Conservation (phyloP, 2,113 vertebrate genomes). For the Columba livia region DNA sequence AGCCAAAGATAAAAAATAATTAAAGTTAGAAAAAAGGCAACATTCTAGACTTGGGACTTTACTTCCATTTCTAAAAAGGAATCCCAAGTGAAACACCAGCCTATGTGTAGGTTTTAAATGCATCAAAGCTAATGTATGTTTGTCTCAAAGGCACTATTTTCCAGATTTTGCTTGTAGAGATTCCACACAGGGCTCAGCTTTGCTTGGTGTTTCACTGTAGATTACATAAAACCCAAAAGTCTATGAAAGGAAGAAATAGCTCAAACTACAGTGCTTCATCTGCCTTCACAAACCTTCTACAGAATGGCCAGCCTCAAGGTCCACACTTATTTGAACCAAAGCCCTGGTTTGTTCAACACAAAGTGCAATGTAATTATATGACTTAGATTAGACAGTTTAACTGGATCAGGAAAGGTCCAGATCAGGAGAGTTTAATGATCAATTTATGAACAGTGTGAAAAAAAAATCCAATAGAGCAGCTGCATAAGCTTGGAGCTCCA, state of each 20-base stretch:
- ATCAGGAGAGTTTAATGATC: background rate
- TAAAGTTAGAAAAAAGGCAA: background rate
- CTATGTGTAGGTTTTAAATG: background rate
- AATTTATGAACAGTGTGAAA: background rate
- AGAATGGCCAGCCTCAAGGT: background rate
- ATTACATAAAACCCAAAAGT: background rate
- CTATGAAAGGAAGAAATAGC: background rate
- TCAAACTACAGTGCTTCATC: background rate
- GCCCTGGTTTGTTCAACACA: background rate
- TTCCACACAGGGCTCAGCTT: background rate
- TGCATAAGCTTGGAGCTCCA: background rate
- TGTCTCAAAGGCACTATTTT: background rate
- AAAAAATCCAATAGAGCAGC: background rate
- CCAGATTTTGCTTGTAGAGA: background rate
- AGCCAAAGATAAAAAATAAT: background rate
- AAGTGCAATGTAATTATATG: background rate
- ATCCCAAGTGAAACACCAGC: background rate
- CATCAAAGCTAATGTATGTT: background rate
- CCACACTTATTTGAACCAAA: background rate
- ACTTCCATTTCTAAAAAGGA: background rate
- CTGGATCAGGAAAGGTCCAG: background rate
- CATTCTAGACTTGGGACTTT: background rate
- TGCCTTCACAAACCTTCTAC: background rate
- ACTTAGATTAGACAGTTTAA: background rate
- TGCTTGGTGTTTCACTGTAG: background rate